Base-by-base conservation (phyloP, 2,888 invertebrate genomes). In the Ormyrus pomaceus region DNA sequence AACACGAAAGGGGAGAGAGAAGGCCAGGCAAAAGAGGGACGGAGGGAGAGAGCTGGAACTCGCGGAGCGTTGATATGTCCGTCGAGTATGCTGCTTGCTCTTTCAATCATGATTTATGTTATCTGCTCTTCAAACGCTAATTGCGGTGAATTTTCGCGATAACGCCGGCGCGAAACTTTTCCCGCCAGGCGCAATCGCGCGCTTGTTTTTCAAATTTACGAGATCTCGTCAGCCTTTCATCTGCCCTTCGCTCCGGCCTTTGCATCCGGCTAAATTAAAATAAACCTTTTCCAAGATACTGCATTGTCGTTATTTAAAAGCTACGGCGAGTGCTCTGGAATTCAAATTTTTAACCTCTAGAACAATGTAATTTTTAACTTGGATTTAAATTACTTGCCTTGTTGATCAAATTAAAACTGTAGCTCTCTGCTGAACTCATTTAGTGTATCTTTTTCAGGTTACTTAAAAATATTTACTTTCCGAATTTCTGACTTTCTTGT, bases 1-100 rank as follows among this genome's bases (percentile, higher is more conserved):
- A 87, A 88, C 86, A 87, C 85, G 85, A 85, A 85, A 84, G 85
- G 46, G 61, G 62, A 9, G 58, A 19, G 53, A 69, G 55, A 55
- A 55, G 11, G 5, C 19, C 61, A 70, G 74, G 58, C 59, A 19
- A 19, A 19, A 51, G 48, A 76, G 78, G 73, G 82, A 79, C 82
- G 83, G 2, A 8, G 59, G 13, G 59, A 7, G 13, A 19, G 59
- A 19, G 7, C 51, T 9, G 19, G 62, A 48, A n/a, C 62, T 48
- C 13, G 62, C 11, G 62, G 46, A 62, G 6, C 46, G 62, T 62
- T 62, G n/a, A 62, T 62, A 62, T 46, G 62, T 62, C 45, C 48
- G 62, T 10, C 48, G 48, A 62, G 62, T 62, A 48, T 46, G 62
- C 59, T n/a, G 62, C 62, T 62, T 62, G 62, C 48, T 62, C 62